phyloP scores from a whole-genome alignment of 2,113 vertebrate species.

The Varanus komodoensis region DNA sequence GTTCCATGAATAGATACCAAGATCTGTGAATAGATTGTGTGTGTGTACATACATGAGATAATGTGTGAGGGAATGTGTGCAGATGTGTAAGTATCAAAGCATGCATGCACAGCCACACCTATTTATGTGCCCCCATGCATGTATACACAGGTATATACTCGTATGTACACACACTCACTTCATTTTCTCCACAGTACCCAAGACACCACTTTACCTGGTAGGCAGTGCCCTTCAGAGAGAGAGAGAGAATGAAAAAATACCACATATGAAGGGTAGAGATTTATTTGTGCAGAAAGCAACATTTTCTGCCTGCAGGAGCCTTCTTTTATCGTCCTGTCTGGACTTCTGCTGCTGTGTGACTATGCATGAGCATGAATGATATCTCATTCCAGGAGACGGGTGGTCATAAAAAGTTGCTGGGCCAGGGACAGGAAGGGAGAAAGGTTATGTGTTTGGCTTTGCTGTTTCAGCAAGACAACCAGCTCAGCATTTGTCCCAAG shows the following conservation, averaged over 20 bases:
- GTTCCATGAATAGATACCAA: neutral
- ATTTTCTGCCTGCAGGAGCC: neutral
- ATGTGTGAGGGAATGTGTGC: no score
- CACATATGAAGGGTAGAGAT: slow-evolving; percentile 30
- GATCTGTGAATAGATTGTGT: neutral
- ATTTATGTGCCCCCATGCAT: no score
- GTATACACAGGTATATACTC: neutral
- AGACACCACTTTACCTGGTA: slow-evolving; percentile 9
- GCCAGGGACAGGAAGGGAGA: neutral
- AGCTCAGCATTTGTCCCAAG: slow-evolving; percentile 20
- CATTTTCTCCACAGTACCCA: neutral
- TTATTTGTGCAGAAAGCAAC: slow-evolving; percentile 7
- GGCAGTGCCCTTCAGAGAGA: slow-evolving; percentile 15
- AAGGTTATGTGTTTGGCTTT: neutral
- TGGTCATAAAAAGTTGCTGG: slow-evolving; percentile 6
- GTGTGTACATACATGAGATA: no score
- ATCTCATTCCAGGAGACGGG: slow-evolving; percentile 22
- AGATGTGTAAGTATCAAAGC: neutral
- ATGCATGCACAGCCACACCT: neutral
- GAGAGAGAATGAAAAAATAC: neutral
- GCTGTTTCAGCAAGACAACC: neutral
- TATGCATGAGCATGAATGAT: slow-evolving; percentile 1
- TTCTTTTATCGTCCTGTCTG: slow-evolving; percentile 21
- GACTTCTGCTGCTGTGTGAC: slow-evolving; percentile 17
- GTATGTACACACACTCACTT: neutral